Base-by-base conservation (phyloP, 2,113 vertebrate species). In the Phrynosoma platyrhinos region DNA sequence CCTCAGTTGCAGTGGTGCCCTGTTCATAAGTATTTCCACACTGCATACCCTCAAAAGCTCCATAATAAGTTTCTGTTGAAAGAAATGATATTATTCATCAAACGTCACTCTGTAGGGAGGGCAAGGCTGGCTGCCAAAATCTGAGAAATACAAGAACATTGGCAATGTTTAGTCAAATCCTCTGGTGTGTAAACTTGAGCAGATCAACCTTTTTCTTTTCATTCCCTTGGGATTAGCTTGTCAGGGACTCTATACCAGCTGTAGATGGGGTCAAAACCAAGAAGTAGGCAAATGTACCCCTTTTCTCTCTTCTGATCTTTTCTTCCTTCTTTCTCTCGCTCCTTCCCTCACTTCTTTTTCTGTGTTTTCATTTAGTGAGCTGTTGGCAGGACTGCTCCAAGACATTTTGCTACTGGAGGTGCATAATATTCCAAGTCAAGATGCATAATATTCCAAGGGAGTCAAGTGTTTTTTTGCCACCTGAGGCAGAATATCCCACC, bases 11-110 rank as follows among this genome's bases (percentile, higher is more conserved):
- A 86, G 68, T 40, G 30, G 40, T 21, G 9, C n/a, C 30, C 20
- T 13, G 5, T 88, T 94, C 47, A 52, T 90, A 18, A 53, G 53
- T 71, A 30, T 53, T 30, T 89, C 91, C 83, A 40, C 21, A 75
- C 87, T 79, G 10, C 21, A 66, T 13, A 2, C 68, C 86, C 53
- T 88, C 78, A 87, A 79, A 89, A 83, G 36, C 27, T 76, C 12
- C 86, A 79, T 52, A 47, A 12, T 86, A 52, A 75, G 27, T 25
- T 88, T 64, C 16, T 55, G 76, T n/a, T 80, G 74, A 55, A 84
- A 87, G 30, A 82, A 32, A 66, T 85, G 72, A 5, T 25, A 74
- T 87, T 89, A 52, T 25, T 13, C 87, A 79, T 1, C 42, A 83
- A 81, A 9, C 32, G 25, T 84, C 47, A 66, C n/a, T 88, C 81